A percentile compares a stretch with the other conserved stretches of the same genome.
Conservation (phyloP, 2,797 vertebrate genomes). For the Parotocinclus haroldoi region DNA sequence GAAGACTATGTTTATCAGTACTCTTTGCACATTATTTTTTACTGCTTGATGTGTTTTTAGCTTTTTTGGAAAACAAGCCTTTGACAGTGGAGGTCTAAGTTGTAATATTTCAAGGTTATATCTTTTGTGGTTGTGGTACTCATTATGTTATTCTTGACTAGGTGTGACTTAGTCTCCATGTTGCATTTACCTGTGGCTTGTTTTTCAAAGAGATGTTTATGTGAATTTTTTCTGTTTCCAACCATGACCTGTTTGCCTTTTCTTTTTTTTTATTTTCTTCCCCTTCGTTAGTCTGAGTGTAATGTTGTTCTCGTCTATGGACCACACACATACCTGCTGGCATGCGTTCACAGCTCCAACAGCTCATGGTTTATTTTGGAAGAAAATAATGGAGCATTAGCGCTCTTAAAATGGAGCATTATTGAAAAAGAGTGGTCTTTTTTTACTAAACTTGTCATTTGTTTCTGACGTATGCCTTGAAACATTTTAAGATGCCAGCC, state of each 20-base stretch:
- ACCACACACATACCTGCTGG: constrained; percentile 51
- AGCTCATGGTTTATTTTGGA: constrained; percentile 44
- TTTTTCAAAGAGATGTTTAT: constrained; percentile 20
- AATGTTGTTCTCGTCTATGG: constrained; percentile 31
- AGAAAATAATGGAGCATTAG: constrained; percentile 37
- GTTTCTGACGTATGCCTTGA: background rate
- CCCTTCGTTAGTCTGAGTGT: constrained; percentile 31
- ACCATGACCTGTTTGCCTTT: constrained; percentile 29
- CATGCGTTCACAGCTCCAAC: constrained; percentile 35
- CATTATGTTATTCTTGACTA: no score
- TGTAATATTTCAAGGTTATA: constrained; percentile 15
- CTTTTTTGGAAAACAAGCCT: constrained; percentile 2
- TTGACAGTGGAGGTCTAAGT: constrained; percentile 14
- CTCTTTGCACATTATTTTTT: no score
- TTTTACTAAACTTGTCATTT: constrained; percentile 25
- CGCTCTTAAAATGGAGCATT: constrained; percentile 12
- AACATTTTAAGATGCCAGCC: no score
- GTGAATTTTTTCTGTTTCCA: constrained; percentile 14
- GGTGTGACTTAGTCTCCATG: no score
- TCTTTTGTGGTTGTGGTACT: constrained; percentile 8
- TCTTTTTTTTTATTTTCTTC: constrained; percentile 26
- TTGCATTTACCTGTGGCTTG: background rate
- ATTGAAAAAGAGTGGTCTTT: constrained; percentile 27
- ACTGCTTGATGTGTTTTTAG: background rate
- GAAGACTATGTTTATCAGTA: no score